Evolutionary conservation across 2,113 vertebrate genomes (phyloP).

Genomic region (Phaetusa simplex): DNA sequence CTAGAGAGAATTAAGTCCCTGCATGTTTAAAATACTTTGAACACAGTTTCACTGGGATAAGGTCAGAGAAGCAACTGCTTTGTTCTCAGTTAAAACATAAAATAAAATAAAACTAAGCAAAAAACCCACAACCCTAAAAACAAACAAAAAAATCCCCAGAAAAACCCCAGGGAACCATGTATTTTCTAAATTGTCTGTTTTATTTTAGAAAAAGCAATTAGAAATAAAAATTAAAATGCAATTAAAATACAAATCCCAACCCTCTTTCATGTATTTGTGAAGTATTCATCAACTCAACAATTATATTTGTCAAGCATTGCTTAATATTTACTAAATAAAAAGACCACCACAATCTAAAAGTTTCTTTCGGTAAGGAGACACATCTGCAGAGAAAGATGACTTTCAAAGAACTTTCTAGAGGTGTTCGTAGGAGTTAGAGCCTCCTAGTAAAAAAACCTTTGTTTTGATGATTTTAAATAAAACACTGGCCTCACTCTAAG

Average conservation of each 20-base stretch:
- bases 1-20: constrained; percentile 23
- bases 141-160: neutral
- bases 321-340: neutral
- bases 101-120: neutral
- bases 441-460: neutral
- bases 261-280: neutral
- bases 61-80: constrained; percentile 27
- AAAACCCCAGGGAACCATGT: neutral
- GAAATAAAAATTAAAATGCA: neutral
- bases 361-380: neutral
- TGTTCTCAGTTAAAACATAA: constrained; percentile 33
- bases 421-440: neutral
- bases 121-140: neutral
- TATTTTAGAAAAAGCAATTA: neutral
- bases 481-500: neutral
- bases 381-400: neutral
- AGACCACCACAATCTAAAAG: neutral
- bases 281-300: neutral
- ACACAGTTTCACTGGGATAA: neutral
- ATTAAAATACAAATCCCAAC: neutral
- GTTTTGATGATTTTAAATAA: neutral
- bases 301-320: neutral
- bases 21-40: constrained; percentile 36
- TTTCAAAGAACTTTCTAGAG: neutral
- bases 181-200: neutral